Percentiles rank a stretch among this genome's conserved stretches.
These are phyloP conservation scores for Squalus acanthias DNA, from an alignment of 2,797 vertebrate genomes.

Conservation along the genomic window DNA sequence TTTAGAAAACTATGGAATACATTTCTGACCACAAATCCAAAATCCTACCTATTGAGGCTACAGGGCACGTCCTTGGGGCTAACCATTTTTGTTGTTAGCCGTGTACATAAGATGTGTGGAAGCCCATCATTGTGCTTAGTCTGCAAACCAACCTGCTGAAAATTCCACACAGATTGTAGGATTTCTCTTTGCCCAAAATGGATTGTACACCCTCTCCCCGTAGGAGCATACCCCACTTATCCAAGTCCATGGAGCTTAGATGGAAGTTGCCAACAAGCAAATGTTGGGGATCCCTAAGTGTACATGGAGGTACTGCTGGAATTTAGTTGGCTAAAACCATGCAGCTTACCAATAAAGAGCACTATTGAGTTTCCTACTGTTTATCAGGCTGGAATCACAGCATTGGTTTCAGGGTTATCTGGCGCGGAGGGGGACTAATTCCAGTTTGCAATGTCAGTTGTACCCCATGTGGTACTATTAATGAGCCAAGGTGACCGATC, in stretches of 20 bases:
- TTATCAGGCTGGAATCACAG: no score
- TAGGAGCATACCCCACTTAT: no score
- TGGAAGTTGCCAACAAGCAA: no score
- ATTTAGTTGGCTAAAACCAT: no score
- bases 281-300: no score
- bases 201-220: no score
- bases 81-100: neutral
- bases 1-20: neutral
- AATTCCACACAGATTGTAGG: neutral
- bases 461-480: neutral
- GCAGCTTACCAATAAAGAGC: no score
- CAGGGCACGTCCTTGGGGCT: neutral
- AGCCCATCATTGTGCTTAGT: neutral
- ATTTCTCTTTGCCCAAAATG: neutral
- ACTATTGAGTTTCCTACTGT: no score
- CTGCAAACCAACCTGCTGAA: neutral
- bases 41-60: neutral
- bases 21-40: neutral
- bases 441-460: neutral
- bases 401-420: no score
- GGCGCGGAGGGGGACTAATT: neutral
- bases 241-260: no score
- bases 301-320: no score
- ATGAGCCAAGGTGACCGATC: neutral
- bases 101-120: neutral